phyloP scores from a whole-genome alignment of 2,888 invertebrate species.

The Yponomeuta cagnagella region DNA sequence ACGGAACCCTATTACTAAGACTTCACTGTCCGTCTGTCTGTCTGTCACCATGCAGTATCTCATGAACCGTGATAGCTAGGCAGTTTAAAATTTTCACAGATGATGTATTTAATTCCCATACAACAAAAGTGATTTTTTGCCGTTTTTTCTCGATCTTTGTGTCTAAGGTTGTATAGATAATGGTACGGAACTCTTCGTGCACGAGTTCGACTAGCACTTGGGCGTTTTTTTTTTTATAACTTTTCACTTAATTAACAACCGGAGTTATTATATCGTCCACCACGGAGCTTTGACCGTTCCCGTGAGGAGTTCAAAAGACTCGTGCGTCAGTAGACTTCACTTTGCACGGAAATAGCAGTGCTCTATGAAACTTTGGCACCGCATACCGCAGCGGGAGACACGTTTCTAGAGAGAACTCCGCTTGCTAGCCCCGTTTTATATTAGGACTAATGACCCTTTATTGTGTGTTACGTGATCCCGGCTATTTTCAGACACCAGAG shows the following conservation, averaged over 20 bases:
- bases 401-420: conserved; percentile 12
- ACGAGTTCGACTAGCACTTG: too few species aligned
- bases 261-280: background rate
- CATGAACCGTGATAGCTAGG: too few species aligned
- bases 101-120: too few species aligned
- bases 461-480: background rate
- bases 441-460: background rate
- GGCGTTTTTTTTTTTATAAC: too few species aligned
- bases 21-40: too few species aligned
- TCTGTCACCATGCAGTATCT: too few species aligned
- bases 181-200: too few species aligned
- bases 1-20: too few species aligned
- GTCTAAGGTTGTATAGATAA: too few species aligned
- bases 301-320: conserved; percentile 15
- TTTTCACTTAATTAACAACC: background rate
- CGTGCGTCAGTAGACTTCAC: conserved; percentile 40
- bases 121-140: too few species aligned
- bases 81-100: too few species aligned
- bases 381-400: conserved; percentile 55
- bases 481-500: conserved; percentile 16
- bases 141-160: too few species aligned
- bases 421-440: conserved; percentile 26
- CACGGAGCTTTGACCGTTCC: conserved; percentile 46
- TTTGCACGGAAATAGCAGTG: conserved; percentile 49
- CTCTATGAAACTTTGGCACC: conserved; percentile 56